Evolutionary conservation across 2,797 vertebrate genomes (phyloP).

Genomic region (Mareca penelope): DNA sequence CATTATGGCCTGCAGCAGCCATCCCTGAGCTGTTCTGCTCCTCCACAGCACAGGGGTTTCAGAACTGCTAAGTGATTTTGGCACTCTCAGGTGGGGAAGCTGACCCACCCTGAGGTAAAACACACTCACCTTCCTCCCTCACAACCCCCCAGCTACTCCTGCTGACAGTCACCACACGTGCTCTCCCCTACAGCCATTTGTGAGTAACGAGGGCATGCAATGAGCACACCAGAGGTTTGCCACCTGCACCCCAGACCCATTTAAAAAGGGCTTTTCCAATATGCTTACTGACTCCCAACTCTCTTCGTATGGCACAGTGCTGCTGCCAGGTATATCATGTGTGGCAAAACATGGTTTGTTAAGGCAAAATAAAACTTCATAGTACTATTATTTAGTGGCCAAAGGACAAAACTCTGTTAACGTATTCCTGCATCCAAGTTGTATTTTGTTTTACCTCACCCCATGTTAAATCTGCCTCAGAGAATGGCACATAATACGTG

Average conservation of each 20-base stretch:
- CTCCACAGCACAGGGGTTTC: background rate
- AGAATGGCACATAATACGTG: fast-evolving
- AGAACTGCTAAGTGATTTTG: background rate
- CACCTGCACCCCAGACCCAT: background rate
- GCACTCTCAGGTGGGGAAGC: background rate
- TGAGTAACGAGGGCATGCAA: fast-evolving
- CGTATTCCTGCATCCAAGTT: background rate
- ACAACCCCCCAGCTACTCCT: background rate
- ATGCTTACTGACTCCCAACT: background rate
- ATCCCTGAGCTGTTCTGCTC: background rate
- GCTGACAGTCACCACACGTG: background rate
- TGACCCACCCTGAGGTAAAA: background rate
- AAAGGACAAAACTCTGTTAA: background rate
- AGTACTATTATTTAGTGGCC: fast-evolving
- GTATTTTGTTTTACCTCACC: background rate
- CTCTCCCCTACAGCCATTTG: background rate
- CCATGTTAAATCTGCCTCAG: fast-evolving
- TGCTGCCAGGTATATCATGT: background rate
- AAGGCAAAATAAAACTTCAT: background rate
- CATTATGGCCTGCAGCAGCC: background rate
- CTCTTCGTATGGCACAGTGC: background rate
- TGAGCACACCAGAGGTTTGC: background rate
- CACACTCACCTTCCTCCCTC: background rate
- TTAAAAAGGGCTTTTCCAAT: background rate
- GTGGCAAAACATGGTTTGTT: background rate